phyloP scores from a whole-genome alignment of 2,797 vertebrate species.

The Lepus oiostolus region DNA sequence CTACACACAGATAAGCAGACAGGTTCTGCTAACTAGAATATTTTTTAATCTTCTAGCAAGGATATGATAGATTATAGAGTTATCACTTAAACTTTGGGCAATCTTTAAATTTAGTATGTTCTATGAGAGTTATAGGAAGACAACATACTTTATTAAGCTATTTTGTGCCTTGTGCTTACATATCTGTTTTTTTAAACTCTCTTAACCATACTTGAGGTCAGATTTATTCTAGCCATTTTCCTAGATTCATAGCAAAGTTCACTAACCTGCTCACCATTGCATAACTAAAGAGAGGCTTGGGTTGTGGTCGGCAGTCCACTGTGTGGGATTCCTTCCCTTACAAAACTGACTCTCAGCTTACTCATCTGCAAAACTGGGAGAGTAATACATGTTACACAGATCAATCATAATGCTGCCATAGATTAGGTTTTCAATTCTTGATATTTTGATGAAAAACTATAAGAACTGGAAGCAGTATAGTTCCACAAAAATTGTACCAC shows the following conservation, averaged over 20 bases:
- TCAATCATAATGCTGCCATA: not conserved
- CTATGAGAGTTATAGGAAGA: slow-evolving; percentile 34
- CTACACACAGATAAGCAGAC: not conserved
- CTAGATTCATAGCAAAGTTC: not conserved
- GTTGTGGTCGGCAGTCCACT: not conserved
- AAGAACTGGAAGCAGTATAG: not conserved
- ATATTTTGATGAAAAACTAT: not conserved
- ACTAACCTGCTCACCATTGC: not conserved
- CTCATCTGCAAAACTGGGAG: not conserved
- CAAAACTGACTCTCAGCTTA: not conserved
- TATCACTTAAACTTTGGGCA: not conserved
- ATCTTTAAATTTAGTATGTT: slow-evolving; percentile 25
- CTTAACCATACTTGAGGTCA: not conserved
- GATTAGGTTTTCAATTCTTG: not conserved
- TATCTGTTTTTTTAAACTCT: slow-evolving; percentile 9
- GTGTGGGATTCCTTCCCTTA: too few species aligned
- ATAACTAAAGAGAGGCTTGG: not conserved
- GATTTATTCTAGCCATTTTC: not conserved
- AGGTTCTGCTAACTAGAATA: not conserved
- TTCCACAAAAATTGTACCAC: not conserved
- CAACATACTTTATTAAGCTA: slow-evolving; percentile 7
- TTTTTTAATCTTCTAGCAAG: slow-evolving; percentile 2
- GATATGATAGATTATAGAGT: not conserved
- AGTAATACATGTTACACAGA: not conserved
- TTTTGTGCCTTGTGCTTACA: not conserved